Evolutionary conservation across 2,888 invertebrate genomes (phyloP).

Genomic region (Tachina lurida): DNA sequence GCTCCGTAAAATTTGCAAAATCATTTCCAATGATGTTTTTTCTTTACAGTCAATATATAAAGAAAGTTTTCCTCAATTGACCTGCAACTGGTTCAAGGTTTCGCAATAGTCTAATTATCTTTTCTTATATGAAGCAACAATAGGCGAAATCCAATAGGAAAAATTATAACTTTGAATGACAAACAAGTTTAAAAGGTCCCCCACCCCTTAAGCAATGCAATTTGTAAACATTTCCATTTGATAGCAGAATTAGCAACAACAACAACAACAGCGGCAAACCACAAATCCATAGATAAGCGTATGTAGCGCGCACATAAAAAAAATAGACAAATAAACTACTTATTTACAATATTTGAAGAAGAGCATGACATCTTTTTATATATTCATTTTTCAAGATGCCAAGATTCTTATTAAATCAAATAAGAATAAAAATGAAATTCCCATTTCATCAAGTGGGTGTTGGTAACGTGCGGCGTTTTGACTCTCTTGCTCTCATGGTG

Average conservation of each 20-base stretch:
- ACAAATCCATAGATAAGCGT: slow-evolving; percentile 29
- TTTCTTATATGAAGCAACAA: background rate
- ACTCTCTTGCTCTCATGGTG: slow-evolving; percentile 45
- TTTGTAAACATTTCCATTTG: slow-evolving; percentile 45
- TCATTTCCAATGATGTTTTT: too few relatives aligned
- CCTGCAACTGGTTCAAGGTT: slow-evolving; percentile 12
- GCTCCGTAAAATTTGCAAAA: too few relatives aligned
- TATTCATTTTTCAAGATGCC: background rate
- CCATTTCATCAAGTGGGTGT: slow-evolving; percentile 30
- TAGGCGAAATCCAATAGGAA: background rate
- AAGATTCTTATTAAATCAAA: background rate
- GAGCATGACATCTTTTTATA: background rate
- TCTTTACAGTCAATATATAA: background rate
- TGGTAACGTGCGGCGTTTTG: slow-evolving; percentile 64
- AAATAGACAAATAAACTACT: slow-evolving; percentile 13
- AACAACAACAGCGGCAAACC: too few relatives aligned
- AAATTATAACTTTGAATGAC: background rate
- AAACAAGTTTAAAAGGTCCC: slow-evolving; percentile 42
- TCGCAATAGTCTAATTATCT: background rate
- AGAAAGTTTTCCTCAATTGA: background rate
- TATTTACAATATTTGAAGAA: background rate
- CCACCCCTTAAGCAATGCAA: slow-evolving; percentile 35
- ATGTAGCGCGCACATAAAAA: background rate
- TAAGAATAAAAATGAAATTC: background rate
- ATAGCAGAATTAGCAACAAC: slow-evolving; percentile 42